Evolutionary conservation across 2,113 vertebrate species (phyloP), one percentile per base, ranked within the genome.

Genomic region (Corythornis vintsioides): DNA sequence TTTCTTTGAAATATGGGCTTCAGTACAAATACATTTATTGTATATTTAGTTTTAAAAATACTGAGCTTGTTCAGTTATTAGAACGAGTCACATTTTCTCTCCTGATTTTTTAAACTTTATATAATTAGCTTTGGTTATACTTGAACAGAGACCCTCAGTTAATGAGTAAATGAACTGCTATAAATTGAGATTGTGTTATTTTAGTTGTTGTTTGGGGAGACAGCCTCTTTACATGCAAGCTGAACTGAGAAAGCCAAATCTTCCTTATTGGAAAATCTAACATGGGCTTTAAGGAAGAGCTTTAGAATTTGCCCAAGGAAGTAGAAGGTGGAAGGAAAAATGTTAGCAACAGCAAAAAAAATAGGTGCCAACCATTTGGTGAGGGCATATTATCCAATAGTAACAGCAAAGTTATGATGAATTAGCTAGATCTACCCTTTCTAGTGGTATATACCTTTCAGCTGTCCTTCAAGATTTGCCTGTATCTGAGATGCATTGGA

Each of bases 91-190:
- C 9, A n/a, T 77, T 22, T 85, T 48, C 53, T 79, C 5, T 60
- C 31, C 33, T 21, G 47, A 55, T 29, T 75, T 59, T 53, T 56
- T 52, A 70, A 42, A 57, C 42, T 43, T 65, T 22, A 42, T 33
- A 50, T 66, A 67, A 52, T 64, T 65, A 67, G 53, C 71, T 96
- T 96, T 91, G 92, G 91, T 83, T 86, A 57, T 31, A 78, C 81
- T 15, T 84, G 38, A 91, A 78, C 38, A 83, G 75, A 86, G n/a
- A 89, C 26, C 13, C 53, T 60, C 64, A 65, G 50, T 86, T 80
- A 89, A 86, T 11, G 33, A 73, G n/a, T 21, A 86, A 79, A 87
- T n/a, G 14, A 83, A 77, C 56, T 55, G 57, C 38, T 60, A 18
- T 29, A 77, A 87, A 74, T 71, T 42, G 88, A 59, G 19, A 55